Evolutionary conservation across 1,140 invertebrate genomes (phyloP).

Genomic region (Branchinecta lindahli): DNA sequence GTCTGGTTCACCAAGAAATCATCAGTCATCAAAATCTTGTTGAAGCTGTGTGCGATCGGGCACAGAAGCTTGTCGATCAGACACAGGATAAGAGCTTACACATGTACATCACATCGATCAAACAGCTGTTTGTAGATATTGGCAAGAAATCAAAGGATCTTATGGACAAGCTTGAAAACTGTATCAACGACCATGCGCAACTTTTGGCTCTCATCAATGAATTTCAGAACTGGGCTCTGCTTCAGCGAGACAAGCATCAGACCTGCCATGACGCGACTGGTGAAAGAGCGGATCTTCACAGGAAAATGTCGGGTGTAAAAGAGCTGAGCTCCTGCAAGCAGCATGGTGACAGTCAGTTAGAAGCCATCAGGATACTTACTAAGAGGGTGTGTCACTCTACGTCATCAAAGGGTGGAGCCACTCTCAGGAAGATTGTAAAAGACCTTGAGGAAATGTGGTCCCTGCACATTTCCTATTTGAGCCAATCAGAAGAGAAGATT

Average conservation of each 20-base stretch:
- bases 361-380: slow-evolving; percentile 48
- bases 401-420: slow-evolving; percentile 36
- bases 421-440: slow-evolving; percentile 45
- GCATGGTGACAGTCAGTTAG: slow-evolving; percentile 51
- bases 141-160: slow-evolving; percentile 68
- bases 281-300: slow-evolving; percentile 58
- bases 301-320: slow-evolving; percentile 50
- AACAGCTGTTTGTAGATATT: slow-evolving; percentile 72
- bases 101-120: slow-evolving; percentile 71
- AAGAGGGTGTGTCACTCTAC: slow-evolving; percentile 59
- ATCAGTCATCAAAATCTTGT: slow-evolving; percentile 75
- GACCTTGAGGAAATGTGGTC: slow-evolving; percentile 55
- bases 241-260: slow-evolving; percentile 55
- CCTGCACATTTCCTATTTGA: slow-evolving; percentile 29
- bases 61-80: slow-evolving; percentile 70
- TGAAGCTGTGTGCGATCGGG: slow-evolving; percentile 79
- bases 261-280: slow-evolving; percentile 60
- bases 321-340: slow-evolving; percentile 48
- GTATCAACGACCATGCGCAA: slow-evolving; percentile 67
- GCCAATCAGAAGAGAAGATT: slow-evolving; percentile 34
- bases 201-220: slow-evolving; percentile 51
- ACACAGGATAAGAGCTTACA: slow-evolving; percentile 72
- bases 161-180: slow-evolving; percentile 63
- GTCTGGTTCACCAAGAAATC: slow-evolving; percentile 88
- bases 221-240: slow-evolving; percentile 59